Percentiles rank a stretch among this genome's conserved stretches.
phyloP scores from a whole-genome alignment of 2,797 vertebrate genomes.

The Parauchenoglanis ngamensis region DNA sequence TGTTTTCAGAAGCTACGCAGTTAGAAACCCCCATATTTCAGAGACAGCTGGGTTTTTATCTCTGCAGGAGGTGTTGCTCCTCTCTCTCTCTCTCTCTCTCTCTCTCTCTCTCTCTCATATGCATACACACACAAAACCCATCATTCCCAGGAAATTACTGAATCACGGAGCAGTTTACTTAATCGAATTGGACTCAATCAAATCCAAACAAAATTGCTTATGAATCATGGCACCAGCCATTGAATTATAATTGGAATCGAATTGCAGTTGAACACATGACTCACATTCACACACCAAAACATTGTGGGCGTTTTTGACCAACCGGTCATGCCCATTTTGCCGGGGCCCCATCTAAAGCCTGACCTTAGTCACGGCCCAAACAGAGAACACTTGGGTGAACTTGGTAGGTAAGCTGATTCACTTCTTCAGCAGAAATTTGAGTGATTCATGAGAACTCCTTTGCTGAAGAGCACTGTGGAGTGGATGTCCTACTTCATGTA shows the following conservation, averaged over 20 bases:
- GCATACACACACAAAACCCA: background rate
- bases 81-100: background rate
- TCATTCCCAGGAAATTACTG: slow-evolving; percentile 28
- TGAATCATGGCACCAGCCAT: slow-evolving; percentile 2
- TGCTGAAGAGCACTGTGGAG: background rate
- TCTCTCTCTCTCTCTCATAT: background rate
- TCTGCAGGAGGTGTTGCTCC: slow-evolving; percentile 15
- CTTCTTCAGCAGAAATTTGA: background rate
- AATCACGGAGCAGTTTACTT: slow-evolving; percentile 13
- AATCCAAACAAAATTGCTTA: slow-evolving; percentile 20
- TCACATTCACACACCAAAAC: background rate
- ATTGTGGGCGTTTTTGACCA: background rate
- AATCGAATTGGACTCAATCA: slow-evolving; percentile 25
- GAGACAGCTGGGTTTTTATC: slow-evolving; percentile 30
- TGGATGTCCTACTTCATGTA: background rate
- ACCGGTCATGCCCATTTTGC: background rate
- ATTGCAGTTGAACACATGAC: slow-evolving; percentile 1
- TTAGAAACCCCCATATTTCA: slow-evolving; percentile 13
- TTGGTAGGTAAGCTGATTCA: background rate
- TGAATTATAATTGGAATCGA: slow-evolving; percentile 3
- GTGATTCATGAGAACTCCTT: background rate
- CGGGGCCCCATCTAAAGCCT: background rate
- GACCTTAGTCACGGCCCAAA: background rate
- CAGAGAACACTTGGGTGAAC: background rate
- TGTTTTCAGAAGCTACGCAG: slow-evolving; percentile 28